Conservation (phyloP, 2,888 invertebrate genomes). For the Diabrotica balteata region DNA sequence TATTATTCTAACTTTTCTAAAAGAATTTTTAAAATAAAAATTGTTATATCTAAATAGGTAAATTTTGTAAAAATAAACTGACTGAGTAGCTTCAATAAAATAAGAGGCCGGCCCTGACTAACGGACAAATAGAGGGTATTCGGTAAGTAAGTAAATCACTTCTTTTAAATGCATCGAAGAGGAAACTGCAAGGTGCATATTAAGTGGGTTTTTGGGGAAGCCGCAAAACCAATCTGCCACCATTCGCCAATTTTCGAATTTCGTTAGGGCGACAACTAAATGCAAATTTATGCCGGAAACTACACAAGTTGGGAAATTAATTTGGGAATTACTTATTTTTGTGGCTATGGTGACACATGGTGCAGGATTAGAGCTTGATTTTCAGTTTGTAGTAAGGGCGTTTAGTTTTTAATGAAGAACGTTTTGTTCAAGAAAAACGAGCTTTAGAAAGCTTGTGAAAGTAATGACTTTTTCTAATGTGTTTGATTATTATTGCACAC, state of each 20-base stretch:
- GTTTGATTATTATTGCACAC: too few species aligned
- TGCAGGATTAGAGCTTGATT: neutral
- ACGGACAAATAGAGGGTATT: constrained; percentile 38
- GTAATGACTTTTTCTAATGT: too few species aligned
- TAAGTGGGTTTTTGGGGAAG: constrained; percentile 35
- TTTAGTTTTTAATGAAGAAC: too few species aligned
- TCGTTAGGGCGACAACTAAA: constrained; percentile 26
- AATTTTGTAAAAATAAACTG: too few species aligned
- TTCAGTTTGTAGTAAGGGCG: too few species aligned
- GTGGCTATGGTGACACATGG: constrained; percentile 16
- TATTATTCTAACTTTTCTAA: too few species aligned
- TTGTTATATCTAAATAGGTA: too few species aligned
- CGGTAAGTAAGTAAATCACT: constrained; percentile 36
- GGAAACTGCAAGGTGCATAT: constrained; percentile 39
- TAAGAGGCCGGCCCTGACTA: neutral
- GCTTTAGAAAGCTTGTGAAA: too few species aligned
- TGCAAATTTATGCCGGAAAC: constrained; percentile 33
- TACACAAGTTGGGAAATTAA: constrained; percentile 34
- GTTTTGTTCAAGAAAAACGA: too few species aligned
- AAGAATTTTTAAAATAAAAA: too few species aligned
- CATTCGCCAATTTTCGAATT: constrained; percentile 26
- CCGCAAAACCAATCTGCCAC: constrained; percentile 31
- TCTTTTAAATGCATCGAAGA: constrained; percentile 40
- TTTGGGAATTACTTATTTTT: constrained; percentile 23
- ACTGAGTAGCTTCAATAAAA: too few species aligned